phyloP scores from a whole-genome alignment of 1,140 invertebrate species.

The Drosophila pseudoananassae region DNA sequence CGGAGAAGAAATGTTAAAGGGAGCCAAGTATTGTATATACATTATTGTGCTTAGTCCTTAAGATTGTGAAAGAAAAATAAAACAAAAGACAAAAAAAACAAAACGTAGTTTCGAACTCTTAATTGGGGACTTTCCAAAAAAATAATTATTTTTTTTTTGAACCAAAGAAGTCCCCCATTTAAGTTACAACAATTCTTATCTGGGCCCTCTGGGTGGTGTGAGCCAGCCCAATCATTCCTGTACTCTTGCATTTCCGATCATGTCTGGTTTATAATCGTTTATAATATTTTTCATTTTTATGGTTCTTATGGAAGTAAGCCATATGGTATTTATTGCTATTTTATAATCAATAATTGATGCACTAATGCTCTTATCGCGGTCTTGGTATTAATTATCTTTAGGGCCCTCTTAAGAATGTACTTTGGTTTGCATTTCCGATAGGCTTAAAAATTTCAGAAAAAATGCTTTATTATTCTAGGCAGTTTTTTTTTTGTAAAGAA shows the following conservation, averaged over 20 bases:
- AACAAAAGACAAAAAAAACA: neutral
- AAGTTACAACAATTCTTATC: neutral
- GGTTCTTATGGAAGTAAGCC: neutral
- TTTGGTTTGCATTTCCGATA: too few relatives aligned
- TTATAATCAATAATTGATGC: neutral
- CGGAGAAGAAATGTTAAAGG: slow-evolving; percentile 9
- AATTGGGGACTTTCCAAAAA: neutral
- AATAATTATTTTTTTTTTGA: neutral
- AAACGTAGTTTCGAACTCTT: neutral
- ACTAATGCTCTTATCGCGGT: neutral
- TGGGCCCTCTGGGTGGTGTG: neutral
- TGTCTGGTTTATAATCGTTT: neutral
- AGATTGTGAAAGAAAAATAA: slow-evolving; percentile 36
- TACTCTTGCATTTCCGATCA: neutral
- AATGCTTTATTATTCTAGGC: too few relatives aligned
- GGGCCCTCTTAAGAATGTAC: too few relatives aligned
- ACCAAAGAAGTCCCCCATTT: neutral
- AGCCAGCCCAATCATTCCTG: too few relatives aligned
- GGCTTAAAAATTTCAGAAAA: too few relatives aligned
- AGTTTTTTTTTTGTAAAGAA: too few relatives aligned
- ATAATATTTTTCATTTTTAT: too few relatives aligned
- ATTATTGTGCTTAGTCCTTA: slow-evolving; percentile 31
- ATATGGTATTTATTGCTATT: neutral
- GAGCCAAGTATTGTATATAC: slow-evolving; percentile 40
- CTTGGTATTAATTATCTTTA: too few relatives aligned